A percentile compares a stretch with the other conserved stretches of the same genome.
Conservation (phyloP, 37 sponge, comb jelly and placozoan genomes). For the Tethya wilhelma region DNA sequence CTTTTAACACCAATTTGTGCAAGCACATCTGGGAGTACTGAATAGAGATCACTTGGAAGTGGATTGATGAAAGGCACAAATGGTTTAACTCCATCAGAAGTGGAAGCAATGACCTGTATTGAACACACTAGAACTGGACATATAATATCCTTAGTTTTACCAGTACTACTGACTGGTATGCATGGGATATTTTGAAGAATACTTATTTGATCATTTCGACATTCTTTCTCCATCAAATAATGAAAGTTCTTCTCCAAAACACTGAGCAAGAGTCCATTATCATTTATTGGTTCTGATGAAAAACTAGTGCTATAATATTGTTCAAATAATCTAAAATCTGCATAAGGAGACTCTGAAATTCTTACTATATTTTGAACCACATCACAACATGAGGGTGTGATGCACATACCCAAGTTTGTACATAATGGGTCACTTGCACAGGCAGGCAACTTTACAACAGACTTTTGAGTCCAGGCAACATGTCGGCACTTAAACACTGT, state of each 20-base stretch:
- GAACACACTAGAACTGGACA: not conserved
- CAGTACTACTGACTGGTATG: constrained; percentile 24
- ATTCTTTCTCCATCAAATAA: not conserved
- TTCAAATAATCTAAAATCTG: constrained; percentile 11
- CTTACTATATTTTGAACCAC: constrained; percentile 25
- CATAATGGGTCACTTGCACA: not conserved
- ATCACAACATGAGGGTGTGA: not conserved
- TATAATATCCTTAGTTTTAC: not conserved
- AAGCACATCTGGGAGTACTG: constrained; percentile 9
- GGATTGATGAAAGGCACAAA: constrained; percentile 5
- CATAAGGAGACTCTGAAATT: constrained; percentile 17
- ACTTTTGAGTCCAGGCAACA: constrained; percentile 26
- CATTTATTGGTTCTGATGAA: not conserved
- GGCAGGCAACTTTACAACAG: constrained; percentile 14
- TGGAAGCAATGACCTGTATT: not conserved
- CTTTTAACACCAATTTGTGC: constrained; percentile 11
- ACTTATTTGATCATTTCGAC: not conserved
- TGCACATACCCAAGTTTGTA: not conserved
- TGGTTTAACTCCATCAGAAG: not conserved
- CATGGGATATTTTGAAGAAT: constrained; percentile 1
- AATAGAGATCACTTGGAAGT: constrained; percentile 14
- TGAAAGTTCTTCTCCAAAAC: no score
- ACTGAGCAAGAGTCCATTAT: not conserved
- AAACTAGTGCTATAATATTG: not conserved
- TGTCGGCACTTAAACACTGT: not conserved